Conservation (phyloP, 2,888 invertebrate genomes). For the Thera britannica region DNA sequence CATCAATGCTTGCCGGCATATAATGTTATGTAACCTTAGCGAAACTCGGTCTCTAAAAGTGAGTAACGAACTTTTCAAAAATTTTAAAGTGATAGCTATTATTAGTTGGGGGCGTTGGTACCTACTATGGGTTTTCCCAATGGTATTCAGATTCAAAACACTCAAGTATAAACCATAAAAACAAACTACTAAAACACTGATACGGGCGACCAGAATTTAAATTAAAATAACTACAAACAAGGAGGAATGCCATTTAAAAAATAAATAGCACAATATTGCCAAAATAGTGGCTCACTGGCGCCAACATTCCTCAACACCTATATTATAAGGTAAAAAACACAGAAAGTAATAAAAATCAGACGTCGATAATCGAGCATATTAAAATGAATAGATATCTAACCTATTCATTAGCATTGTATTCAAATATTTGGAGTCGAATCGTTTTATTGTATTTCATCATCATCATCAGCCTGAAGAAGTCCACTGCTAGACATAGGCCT, state of each 20-base stretch:
- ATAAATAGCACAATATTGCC: slow-evolving; percentile 16
- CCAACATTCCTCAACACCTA: slow-evolving; percentile 34
- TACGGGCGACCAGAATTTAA: slow-evolving; percentile 10
- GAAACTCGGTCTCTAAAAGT: too few species aligned
- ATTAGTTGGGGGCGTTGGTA: too few species aligned
- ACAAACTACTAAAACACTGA: slow-evolving; percentile 10
- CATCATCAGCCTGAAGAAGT: too few species aligned
- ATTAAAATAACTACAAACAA: slow-evolving; percentile 13
- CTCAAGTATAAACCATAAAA: slow-evolving; percentile 1
- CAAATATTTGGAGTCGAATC: slow-evolving; percentile 11
- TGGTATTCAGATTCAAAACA: slow-evolving; percentile 1
- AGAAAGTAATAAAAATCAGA: slow-evolving; percentile 20
- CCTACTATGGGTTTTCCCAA: not conserved
- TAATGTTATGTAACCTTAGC: too few species aligned
- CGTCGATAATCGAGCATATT: not conserved
- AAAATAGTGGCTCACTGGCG: slow-evolving; percentile 31
- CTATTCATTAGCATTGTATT: slow-evolving; percentile 38
- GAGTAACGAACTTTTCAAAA: too few species aligned
- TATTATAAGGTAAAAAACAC: not conserved
- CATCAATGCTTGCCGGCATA: too few species aligned
- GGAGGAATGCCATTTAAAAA: slow-evolving; percentile 22
- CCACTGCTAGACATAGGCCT: too few species aligned
- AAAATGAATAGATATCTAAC: not conserved
- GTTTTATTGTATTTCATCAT: not conserved
- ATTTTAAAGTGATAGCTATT: too few species aligned